Base-by-base conservation (phyloP, 2,797 vertebrate species). In the Lithobates sylvaticus region DNA sequence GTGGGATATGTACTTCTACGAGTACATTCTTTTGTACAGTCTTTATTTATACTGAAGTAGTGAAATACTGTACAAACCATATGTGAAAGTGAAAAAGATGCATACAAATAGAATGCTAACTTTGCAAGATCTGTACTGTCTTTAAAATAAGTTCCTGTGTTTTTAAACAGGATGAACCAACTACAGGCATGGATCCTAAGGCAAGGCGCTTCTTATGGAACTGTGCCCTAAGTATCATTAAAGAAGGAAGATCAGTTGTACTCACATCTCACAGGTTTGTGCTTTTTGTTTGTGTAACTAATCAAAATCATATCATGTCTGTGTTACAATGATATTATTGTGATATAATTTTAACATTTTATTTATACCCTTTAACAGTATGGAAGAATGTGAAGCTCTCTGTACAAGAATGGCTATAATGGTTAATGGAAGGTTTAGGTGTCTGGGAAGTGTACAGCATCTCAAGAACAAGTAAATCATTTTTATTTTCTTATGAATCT, bases 341-440 rank as follows among this genome's bases (percentile, higher is more conserved):
- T 65, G 54, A 18, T 72, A 42, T n/a, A 72, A 26, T 32, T 18
- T 21, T 67, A 15, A 34, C 61, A 10, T 15, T 67, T 61, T 68
- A 10, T 0, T 67, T 65, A 36, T 8, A 70, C 87, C 58, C 72
- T 68, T 89, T 39, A 26, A 21, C 92, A 98, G 98, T 80, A 99
- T 99, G 97, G 98, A 99, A 92, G 98, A 99, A 89, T 99, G 98
- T 91, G 98, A 99, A 92, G 98, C 97, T 2, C 92, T 99, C 50
- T 99, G 98, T 80, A 99, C 98, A 69, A 95, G 98, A 88, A 99
- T 99, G 97, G 97, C 98, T 0, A 99, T 99, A 90, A 99, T 99
- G 98, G 98, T 99, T 82, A 99, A 99, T 1, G 98, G 98, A 64
- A 90, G 96, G 89, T 99, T 99, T 94, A 92, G 96, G 76, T 99